Percentiles rank a stretch among this genome's conserved stretches.
Conservation (phyloP, 2,113 vertebrate genomes). For the Ellobius talpinus region DNA sequence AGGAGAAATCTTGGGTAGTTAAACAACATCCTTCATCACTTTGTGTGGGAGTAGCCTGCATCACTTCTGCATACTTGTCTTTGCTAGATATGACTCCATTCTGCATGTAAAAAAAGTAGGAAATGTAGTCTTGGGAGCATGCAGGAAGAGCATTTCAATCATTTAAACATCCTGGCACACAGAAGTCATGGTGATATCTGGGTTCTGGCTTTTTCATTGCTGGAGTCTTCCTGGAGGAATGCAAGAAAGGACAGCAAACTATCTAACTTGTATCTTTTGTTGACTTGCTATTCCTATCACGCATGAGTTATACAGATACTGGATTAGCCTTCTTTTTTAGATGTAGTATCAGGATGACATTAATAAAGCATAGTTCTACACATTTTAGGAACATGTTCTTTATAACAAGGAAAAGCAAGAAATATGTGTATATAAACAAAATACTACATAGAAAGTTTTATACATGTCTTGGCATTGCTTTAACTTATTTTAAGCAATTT, state of each 20-base stretch:
- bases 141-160: not conserved
- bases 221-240: not conserved
- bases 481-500: constrained; percentile 62
- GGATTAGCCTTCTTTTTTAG: constrained; percentile 8
- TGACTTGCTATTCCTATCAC: not conserved
- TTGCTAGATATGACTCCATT: not conserved
- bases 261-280: not conserved
- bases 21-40: not conserved
- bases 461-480: constrained; percentile 39
- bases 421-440: not conserved
- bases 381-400: not conserved
- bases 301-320: not conserved
- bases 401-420: not conserved
- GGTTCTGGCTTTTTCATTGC: not conserved
- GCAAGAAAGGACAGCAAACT: not conserved
- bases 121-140: not conserved
- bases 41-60: not conserved
- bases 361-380: constrained; percentile 7
- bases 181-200: not conserved
- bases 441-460: not conserved
- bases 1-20: not conserved
- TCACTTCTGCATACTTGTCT: not conserved
- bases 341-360: not conserved
- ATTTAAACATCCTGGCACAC: not conserved
- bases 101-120: not conserved